Evolutionary conservation across 1,140 invertebrate species (phyloP).

Genomic region (Ips typographus): DNA sequence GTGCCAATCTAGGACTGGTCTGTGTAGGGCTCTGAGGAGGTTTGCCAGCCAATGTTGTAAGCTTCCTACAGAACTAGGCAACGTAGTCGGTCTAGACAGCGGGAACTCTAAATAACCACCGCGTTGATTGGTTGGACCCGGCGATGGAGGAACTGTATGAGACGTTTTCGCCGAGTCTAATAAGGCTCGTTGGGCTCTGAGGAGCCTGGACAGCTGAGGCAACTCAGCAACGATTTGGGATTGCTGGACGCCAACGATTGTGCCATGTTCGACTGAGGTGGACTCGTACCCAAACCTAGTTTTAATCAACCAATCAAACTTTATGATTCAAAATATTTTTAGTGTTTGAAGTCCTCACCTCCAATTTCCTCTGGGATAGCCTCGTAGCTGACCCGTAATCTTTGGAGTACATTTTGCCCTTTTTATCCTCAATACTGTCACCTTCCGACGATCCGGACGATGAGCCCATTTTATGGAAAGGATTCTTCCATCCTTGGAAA

Average conservation of each 20-base stretch:
- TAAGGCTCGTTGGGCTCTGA: slow-evolving; percentile 40
- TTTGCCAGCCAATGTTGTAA: slow-evolving; percentile 43
- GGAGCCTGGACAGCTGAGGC: slow-evolving; percentile 49
- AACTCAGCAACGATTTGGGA: slow-evolving; percentile 42
- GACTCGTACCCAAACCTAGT: slow-evolving; percentile 52
- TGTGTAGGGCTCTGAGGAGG: slow-evolving; percentile 52
- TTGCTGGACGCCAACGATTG: slow-evolving; percentile 39
- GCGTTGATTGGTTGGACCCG: slow-evolving; percentile 31
- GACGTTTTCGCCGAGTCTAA: slow-evolving; percentile 40
- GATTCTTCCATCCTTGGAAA: slow-evolving; percentile 66
- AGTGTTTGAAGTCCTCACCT: slow-evolving; percentile 43
- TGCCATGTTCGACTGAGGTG: slow-evolving; percentile 51
- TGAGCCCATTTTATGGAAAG: slow-evolving; percentile 54
- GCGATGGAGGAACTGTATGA: slow-evolving; percentile 47
- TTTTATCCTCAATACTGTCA: slow-evolving; percentile 53
- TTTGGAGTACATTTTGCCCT: slow-evolving; percentile 64
- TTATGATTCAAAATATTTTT: background rate
- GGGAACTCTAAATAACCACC: slow-evolving; percentile 26
- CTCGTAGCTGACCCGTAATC: slow-evolving; percentile 82
- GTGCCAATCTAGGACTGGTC: slow-evolving; percentile 46
- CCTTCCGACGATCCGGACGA: slow-evolving; percentile 43
- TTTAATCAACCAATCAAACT: too few species aligned
- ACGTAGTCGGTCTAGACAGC: slow-evolving; percentile 36
- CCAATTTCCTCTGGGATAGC: slow-evolving; percentile 87
- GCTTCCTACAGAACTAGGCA: slow-evolving; percentile 37